These are phyloP conservation scores for Scaptodrosophila lebanonensis DNA, from an alignment of 1,140 invertebrate genomes.

Conservation along the genomic window DNA sequence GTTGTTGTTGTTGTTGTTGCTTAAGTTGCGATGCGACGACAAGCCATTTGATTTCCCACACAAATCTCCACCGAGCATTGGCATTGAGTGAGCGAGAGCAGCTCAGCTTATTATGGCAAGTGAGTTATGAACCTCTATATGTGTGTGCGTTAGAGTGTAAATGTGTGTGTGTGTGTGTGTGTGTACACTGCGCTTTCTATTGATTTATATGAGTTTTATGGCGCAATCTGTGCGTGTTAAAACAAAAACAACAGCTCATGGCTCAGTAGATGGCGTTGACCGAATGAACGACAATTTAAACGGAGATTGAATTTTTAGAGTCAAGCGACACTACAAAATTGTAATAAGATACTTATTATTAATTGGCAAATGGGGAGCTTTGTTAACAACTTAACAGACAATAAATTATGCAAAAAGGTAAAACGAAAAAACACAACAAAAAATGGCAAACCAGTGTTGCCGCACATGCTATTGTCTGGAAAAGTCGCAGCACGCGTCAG, in stretches of 20 bases:
- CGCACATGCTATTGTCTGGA: slow-evolving; percentile 20
- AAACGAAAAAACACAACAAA: slow-evolving; percentile 14
- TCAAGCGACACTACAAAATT: slow-evolving; percentile 7
- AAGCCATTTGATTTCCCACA: slow-evolving; percentile 71
- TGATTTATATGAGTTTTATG: slow-evolving; percentile 71
- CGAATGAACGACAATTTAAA: slow-evolving; percentile 29
- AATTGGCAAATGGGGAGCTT: slow-evolving; percentile 19
- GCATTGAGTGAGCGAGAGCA: slow-evolving; percentile 40
- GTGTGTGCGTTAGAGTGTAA: neutral
- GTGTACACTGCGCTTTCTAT: slow-evolving; percentile 62
- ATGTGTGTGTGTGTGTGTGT: slow-evolving; percentile 10
- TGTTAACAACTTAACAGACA: slow-evolving; percentile 9
- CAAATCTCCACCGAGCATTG: slow-evolving; percentile 68
- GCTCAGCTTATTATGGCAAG: slow-evolving; percentile 52
- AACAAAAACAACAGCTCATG: slow-evolving; percentile 35
- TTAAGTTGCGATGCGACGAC: slow-evolving; percentile 36
- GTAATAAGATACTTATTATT: slow-evolving; percentile 15
- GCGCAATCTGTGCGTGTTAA: slow-evolving; percentile 57
- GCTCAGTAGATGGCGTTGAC: neutral
- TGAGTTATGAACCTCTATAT: slow-evolving; percentile 51
- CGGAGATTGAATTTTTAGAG: slow-evolving; percentile 39
- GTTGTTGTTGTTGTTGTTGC: slow-evolving; percentile 3
- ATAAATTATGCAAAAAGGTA: slow-evolving; percentile 31
- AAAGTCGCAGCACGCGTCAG: slow-evolving; percentile 45
- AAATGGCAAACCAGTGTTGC: slow-evolving; percentile 48